Evolutionary conservation across 2,888 invertebrate species (phyloP).

Genomic region (Macrosiphum euphorbiae): DNA sequence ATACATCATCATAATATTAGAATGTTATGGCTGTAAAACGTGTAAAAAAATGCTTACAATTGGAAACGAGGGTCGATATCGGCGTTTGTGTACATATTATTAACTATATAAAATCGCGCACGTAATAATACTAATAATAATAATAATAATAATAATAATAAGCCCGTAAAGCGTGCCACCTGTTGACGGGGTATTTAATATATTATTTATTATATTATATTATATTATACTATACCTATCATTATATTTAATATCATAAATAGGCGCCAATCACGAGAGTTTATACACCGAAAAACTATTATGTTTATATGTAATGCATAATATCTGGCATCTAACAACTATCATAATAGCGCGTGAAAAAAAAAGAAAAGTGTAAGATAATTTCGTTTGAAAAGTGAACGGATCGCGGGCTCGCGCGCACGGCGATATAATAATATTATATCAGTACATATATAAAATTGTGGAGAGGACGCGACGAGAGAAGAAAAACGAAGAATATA

Average conservation of each 20-base stretch:
- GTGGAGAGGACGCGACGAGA: background rate
- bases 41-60: background rate
- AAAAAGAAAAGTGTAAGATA: slow-evolving; percentile 7
- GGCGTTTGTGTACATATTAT: background rate
- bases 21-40: background rate
- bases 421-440: background rate
- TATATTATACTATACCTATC: too few species aligned
- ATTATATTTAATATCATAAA: background rate
- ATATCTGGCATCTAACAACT: background rate
- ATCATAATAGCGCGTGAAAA: background rate
- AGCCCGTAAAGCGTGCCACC: background rate
- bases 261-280: background rate
- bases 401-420: background rate
- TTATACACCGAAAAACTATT: background rate
- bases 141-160: background rate
- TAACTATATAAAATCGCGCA: background rate
- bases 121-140: background rate
- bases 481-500: slow-evolving; percentile 13
- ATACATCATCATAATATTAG: background rate
- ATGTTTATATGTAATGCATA: background rate
- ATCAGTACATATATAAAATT: background rate
- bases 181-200: background rate
- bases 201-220: background rate
- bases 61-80: background rate
- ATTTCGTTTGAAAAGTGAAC: slow-evolving; percentile 48